Evolutionary conservation across 2,113 vertebrate genomes (phyloP).

Genomic region (Trogon surrucura): DNA sequence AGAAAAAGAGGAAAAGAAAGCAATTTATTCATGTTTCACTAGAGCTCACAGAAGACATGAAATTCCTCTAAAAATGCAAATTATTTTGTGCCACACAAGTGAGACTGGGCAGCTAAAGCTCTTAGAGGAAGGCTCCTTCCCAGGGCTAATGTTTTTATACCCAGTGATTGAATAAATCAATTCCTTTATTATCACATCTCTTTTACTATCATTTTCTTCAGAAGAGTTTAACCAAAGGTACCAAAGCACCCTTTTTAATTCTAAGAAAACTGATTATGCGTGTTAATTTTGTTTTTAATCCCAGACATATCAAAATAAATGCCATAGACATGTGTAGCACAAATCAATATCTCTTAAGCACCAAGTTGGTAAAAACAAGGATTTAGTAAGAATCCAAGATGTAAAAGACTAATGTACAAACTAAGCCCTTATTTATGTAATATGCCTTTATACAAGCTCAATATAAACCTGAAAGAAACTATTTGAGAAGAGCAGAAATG

Average conservation of each 20-base stretch:
- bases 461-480: constrained; percentile 71
- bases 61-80: constrained; percentile 86
- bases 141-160: constrained; percentile 78
- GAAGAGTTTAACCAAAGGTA: constrained; percentile 50
- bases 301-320: constrained; percentile 77
- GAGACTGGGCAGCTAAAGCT: constrained; percentile 72
- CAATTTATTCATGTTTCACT: constrained; percentile 81
- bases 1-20: constrained; percentile 73
- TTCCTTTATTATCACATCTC: constrained; percentile 75
- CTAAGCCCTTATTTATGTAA: constrained; percentile 80
- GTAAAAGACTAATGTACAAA: constrained; percentile 72
- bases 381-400: constrained; percentile 77
- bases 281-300: constrained; percentile 82
- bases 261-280: constrained; percentile 74
- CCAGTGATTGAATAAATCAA: constrained; percentile 78
- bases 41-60: constrained; percentile 71
- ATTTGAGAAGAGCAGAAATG: constrained; percentile 70
- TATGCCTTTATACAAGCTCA: constrained; percentile 59
- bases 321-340: constrained; percentile 61
- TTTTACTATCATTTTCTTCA: constrained; percentile 48
- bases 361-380: constrained; percentile 75
- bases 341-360: constrained; percentile 78
- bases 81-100: constrained; percentile 71
- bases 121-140: constrained; percentile 74
- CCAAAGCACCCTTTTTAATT: constrained; percentile 52